Conservation (phyloP, 1,140 invertebrate genomes). For the Pteromalus puparum region DNA sequence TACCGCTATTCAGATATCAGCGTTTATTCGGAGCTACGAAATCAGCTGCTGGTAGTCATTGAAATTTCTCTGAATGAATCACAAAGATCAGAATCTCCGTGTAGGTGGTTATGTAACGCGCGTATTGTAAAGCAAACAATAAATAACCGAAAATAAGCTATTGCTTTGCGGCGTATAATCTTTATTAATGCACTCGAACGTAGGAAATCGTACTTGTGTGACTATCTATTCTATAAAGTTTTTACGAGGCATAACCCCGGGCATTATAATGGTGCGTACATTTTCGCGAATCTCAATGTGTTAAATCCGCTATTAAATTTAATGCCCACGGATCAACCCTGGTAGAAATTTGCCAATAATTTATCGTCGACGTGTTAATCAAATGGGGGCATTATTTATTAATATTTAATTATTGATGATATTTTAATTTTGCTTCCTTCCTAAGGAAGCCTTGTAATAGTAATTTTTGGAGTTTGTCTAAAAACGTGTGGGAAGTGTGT, state of each 20-base stretch:
- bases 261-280: background rate
- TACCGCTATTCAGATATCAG: background rate
- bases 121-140: slow-evolving; percentile 5
- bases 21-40: background rate
- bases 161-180: background rate
- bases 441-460: too few species aligned
- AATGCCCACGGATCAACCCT: background rate
- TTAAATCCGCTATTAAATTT: slow-evolving; percentile 27
- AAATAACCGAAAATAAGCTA: slow-evolving; percentile 12
- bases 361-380: too few species aligned
- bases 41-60: background rate
- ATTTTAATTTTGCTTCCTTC: too few species aligned
- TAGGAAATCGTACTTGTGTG: slow-evolving; percentile 7
- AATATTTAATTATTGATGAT: too few species aligned
- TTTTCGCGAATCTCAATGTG: slow-evolving; percentile 14
- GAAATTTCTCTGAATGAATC: background rate
- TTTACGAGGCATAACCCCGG: slow-evolving; percentile 16
- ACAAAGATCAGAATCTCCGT: background rate
- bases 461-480: too few species aligned
- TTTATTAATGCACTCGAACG: background rate
- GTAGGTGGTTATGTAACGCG: background rate
- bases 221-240: slow-evolving; percentile 30
- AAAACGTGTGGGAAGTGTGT: too few species aligned
- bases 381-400: too few species aligned
- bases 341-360: too few species aligned